Evolutionary conservation across 2,888 invertebrate species (phyloP).

Genomic region (Tenthredo mesomela): DNA sequence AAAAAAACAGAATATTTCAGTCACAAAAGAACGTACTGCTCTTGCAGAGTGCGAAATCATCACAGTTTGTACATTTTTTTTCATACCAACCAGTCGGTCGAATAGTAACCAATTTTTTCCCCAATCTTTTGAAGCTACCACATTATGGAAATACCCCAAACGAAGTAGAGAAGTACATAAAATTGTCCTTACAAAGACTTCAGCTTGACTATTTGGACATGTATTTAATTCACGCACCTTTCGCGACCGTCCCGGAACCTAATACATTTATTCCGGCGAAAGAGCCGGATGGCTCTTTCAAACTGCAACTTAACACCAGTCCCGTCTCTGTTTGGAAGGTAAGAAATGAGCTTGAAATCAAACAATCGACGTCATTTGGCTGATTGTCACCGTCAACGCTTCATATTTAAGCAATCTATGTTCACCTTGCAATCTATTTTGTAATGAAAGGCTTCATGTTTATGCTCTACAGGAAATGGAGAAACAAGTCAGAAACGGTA

Average conservation of each 20-base stretch:
- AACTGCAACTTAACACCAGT: slow-evolving; percentile 83
- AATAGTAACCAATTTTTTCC: not conserved
- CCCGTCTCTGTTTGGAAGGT: slow-evolving; percentile 88
- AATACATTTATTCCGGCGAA: slow-evolving; percentile 80
- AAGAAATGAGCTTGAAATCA: slow-evolving; percentile 24
- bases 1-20: not conserved
- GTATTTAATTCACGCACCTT: slow-evolving; percentile 89
- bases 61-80: too few relatives aligned
- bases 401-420: too few relatives aligned
- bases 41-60: too few relatives aligned
- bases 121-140: slow-evolving; percentile 80
- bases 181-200: slow-evolving; percentile 83
- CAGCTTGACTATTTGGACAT: slow-evolving; percentile 87
- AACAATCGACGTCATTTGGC: not conserved
- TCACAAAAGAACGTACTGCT: too few relatives aligned
- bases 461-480: slow-evolving; percentile 83
- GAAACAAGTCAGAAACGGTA: slow-evolving; percentile 83
- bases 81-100: too few relatives aligned
- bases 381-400: too few relatives aligned
- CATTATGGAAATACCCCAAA: slow-evolving; percentile 84
- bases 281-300: slow-evolving; percentile 82
- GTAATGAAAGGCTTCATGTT: not conserved
- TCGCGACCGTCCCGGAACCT: slow-evolving; percentile 82
- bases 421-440: not conserved
- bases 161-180: slow-evolving; percentile 84